These are phyloP conservation scores for Paracanthobrama guichenoti DNA, from an alignment of 2,113 vertebrate species.

Conservation along the genomic window DNA sequence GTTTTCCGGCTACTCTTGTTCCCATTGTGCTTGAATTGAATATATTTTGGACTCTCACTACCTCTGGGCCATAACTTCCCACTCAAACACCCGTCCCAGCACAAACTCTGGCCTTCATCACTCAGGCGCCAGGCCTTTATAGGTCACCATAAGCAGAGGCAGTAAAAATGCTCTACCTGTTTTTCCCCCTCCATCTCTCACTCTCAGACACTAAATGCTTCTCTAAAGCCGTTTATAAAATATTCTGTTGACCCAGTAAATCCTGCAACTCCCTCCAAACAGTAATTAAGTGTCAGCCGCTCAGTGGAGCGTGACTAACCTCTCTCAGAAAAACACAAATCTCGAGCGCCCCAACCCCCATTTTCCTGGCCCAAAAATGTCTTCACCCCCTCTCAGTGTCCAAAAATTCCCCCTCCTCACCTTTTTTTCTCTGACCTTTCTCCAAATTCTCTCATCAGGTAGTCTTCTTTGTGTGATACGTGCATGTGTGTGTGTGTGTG, in stretches of 20 bases:
- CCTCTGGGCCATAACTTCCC: background rate
- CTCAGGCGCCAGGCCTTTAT: slow-evolving; percentile 35
- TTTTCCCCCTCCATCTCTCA: background rate
- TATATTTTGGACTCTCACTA: background rate
- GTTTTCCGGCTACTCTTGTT: background rate
- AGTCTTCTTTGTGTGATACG: background rate
- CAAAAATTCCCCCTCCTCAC: slow-evolving; percentile 29
- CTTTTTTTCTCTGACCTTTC: slow-evolving; percentile 18
- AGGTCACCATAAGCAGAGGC: slow-evolving; percentile 6
- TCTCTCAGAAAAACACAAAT: slow-evolving; percentile 53
- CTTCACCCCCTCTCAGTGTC: slow-evolving; percentile 27
- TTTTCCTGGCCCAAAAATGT: slow-evolving; percentile 38
- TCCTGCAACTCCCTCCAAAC: slow-evolving; percentile 48
- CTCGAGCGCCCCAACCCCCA: slow-evolving; percentile 33
- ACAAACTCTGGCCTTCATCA: background rate
- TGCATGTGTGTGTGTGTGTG: background rate
- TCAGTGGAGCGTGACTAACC: slow-evolving; percentile 56
- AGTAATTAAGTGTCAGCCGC: slow-evolving; percentile 53
- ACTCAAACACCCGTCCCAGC: background rate
- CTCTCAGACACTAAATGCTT: slow-evolving; percentile 44
- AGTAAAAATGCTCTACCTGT: slow-evolving; percentile 27
- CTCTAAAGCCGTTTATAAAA: slow-evolving; percentile 58
- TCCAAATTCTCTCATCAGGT: slow-evolving; percentile 25
- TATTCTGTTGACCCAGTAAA: slow-evolving; percentile 61
- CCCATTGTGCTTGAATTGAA: background rate